Evolutionary conservation across 1,140 invertebrate genomes (phyloP), one percentile per base, ranked within the genome.

Genomic region (Triops longicaudatus): DNA sequence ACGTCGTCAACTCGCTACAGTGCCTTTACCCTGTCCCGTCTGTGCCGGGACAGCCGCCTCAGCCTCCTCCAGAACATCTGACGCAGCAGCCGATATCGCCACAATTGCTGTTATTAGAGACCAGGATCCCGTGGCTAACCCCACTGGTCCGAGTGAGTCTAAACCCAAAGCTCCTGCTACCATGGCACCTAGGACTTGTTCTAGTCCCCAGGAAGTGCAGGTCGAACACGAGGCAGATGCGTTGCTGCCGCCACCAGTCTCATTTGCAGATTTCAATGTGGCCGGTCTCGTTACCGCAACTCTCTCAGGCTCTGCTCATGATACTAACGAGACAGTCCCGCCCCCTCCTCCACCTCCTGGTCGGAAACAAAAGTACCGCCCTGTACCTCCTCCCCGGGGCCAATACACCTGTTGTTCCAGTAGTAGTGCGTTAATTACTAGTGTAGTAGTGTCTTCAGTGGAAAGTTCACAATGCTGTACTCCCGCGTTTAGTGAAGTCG

Each of bases 191-290:
- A n/a, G 26, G 26, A 75, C 74, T 9, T 75, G 74, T 26, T 63
- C 50, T 9, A 42, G 11, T 0, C 74, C 74, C 73, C 5, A 26
- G 73, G 27, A 28, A 26, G 74, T 63, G 50, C 50, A 63, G 50
- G 50, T 63, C 50, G 50, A 63, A 63, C 50, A n/a, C 74, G 28
- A 42, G n/a, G 26, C 37, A 11, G 74, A 75, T 28, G 17, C 44
- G n/a, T 27, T 77, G 1, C 41, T 77, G 42, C 76, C 76, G 10
- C 76, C 76, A 6, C 76, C 76, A n/a, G 42, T 73, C 9, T 77
- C 76, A 1, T 77, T 77, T 41, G 76, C 76, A 31, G 76, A 77
- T 27, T 22, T 73, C 12, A 76, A 41, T 22, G 22, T 63, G 50
- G n/a, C 50, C 50, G 50, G 50, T 22, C 50, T 63, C 50, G 17